Base-by-base conservation (phyloP, 2,113 vertebrate species). In the Microcebus lehilahytsara region DNA sequence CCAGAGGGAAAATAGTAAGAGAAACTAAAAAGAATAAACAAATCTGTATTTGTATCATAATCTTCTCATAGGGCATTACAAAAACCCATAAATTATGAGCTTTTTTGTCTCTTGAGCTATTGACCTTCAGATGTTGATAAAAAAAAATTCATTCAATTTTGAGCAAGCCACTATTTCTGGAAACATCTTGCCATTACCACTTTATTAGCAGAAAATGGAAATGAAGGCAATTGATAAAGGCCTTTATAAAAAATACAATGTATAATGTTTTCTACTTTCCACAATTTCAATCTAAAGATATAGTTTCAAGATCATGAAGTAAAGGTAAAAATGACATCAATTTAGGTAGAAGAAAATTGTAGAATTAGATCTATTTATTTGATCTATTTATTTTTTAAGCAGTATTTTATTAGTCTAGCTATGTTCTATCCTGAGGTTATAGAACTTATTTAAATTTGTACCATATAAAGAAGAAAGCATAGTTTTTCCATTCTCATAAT, bases 191-290 rank as follows among this genome's bases (percentile, higher is more conserved):
- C 13, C 46, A 46, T 85, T 85, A 67, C 5, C 17, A 66, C n/a
- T 77, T 92, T n/a, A 92, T 90, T 96, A 91, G 6, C n/a, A 92
- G 46, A 78, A 94, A 71, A 22, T 74, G 34, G 7, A 97, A 75
- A 72, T 71, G 11, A 71, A 83, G 51, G 69, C 3, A n/a, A n/a
- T 42, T 40, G 86, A 75, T 67, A 60, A 75, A 93, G 62, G 30
- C 9, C 7, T 89, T 96, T 77, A 42, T 27, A 40, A 60, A 58
- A 78, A 95, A 96, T 56, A 22, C 25, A 83, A 69, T 23, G 8
- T 4, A 17, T 20, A 75, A 25, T 81, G 42, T 89, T 88, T 92
- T 79, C 58, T 79, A 9, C 42, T 79, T 94, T 13, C 25, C 34
- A 81, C 19, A 81, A 64, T 79, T 91, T 92, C n/a, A 87, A 14